Evolutionary conservation across 2,888 invertebrate species (phyloP).

Genomic region (Thymelicus sylvestris): DNA sequence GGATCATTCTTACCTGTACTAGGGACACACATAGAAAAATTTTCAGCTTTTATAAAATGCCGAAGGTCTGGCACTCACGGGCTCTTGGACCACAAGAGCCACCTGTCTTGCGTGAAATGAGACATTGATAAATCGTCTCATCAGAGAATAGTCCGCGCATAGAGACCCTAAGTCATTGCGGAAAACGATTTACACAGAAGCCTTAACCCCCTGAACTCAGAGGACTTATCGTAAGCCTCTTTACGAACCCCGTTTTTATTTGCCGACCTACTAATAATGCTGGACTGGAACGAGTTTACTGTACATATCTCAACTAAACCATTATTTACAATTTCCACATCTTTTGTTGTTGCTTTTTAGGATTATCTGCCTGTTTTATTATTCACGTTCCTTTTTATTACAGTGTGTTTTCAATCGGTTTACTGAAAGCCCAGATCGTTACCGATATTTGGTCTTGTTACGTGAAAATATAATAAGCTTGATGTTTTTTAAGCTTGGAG

Average conservation of each 20-base stretch:
- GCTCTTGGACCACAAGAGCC: background rate
- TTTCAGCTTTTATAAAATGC: too few relatives aligned
- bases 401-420: background rate
- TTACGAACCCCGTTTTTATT: slow-evolving; percentile 36
- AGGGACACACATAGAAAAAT: too few relatives aligned
- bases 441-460: background rate
- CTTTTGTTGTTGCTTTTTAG: background rate
- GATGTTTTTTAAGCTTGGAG: too few relatives aligned
- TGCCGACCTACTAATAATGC: slow-evolving; percentile 34
- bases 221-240: slow-evolving; percentile 34
- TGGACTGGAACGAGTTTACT: slow-evolving; percentile 18
- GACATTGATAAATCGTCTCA: slow-evolving; percentile 36
- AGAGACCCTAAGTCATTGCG: slow-evolving; percentile 32
- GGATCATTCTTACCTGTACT: too few relatives aligned
- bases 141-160: slow-evolving; percentile 24
- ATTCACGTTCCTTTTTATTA: slow-evolving; percentile 3
- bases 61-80: too few relatives aligned
- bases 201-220: slow-evolving; percentile 30
- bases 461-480: too few relatives aligned
- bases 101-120: slow-evolving; percentile 23
- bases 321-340: slow-evolving; percentile 16
- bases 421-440: background rate
- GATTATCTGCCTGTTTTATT: slow-evolving; percentile 7
- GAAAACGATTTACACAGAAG: slow-evolving; percentile 37
- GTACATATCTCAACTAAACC: slow-evolving; percentile 29